Conservation (phyloP, 1,140 invertebrate genomes). For the Micrasema minimum region DNA sequence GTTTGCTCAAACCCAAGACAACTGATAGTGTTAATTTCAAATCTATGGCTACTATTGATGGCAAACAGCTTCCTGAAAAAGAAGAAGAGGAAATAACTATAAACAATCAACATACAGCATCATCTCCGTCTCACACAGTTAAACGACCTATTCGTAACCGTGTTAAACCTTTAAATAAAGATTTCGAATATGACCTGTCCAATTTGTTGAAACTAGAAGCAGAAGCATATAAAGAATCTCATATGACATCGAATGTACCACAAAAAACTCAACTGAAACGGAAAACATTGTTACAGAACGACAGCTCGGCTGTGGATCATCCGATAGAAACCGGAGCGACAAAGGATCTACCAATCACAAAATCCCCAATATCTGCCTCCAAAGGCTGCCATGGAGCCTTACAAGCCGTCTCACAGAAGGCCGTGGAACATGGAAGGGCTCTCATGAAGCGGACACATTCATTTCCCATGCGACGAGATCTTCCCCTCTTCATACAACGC, state of each 20-base stretch:
- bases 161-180: conserved; percentile 72
- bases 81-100: conserved; percentile 8
- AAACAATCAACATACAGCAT: conserved; percentile 38
- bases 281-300: conserved; percentile 58
- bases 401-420: conserved; percentile 37
- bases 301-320: conserved; percentile 35
- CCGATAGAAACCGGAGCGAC: conserved; percentile 29
- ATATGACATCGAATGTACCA: conserved; percentile 52
- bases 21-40: not conserved
- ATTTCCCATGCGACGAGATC: conserved; percentile 34
- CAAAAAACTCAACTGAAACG: conserved; percentile 58
- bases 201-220: conserved; percentile 66
- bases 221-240: conserved; percentile 47
- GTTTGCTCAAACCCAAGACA: not conserved
- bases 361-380: conserved; percentile 24
- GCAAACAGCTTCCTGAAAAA: conserved; percentile 10
- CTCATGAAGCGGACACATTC: conserved; percentile 34
- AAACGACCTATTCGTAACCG: conserved; percentile 71
- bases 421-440: conserved; percentile 36
- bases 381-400: conserved; percentile 44
- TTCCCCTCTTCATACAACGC: conserved; percentile 36
- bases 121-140: conserved; percentile 53
- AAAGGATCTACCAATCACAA: conserved; percentile 38
- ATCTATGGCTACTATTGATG: conserved; percentile 6
- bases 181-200: conserved; percentile 76